Percentiles rank a stretch among this genome's conserved stretches.
Evolutionary conservation across 2,888 invertebrate genomes (phyloP).

Genomic region (Drosophila siamana): DNA sequence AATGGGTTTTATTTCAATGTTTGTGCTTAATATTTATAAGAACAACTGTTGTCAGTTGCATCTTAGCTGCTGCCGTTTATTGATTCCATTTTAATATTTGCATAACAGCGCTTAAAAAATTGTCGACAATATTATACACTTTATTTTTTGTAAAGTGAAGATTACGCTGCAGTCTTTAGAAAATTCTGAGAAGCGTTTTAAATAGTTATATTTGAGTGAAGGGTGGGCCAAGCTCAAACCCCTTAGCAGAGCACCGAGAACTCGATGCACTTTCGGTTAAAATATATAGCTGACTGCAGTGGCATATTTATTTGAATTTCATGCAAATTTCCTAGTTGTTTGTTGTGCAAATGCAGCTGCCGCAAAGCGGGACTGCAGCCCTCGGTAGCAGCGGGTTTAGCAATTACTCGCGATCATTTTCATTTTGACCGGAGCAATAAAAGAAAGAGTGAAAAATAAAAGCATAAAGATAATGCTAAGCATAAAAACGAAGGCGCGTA

Average conservation of each 20-base stretch:
- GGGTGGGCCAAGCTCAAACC: slow-evolving; percentile 21
- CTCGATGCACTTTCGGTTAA: slow-evolving; percentile 42
- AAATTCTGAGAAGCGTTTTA: no score
- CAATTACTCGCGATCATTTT: slow-evolving; percentile 51
- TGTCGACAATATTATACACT: no score
- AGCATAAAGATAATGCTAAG: slow-evolving; percentile 24
- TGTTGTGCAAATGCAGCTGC: slow-evolving; percentile 52
- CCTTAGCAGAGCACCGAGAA: slow-evolving; percentile 30
- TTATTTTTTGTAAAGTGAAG: no score
- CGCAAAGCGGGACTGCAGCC: slow-evolving; percentile 32
- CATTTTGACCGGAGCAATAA: slow-evolving; percentile 39
- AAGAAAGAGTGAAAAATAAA: slow-evolving; percentile 4
- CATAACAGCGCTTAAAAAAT: no score
- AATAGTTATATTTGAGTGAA: no score
- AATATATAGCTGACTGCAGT: slow-evolving; percentile 60
- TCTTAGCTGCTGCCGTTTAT: no score
- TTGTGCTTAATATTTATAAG: not conserved
- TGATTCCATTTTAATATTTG: no score
- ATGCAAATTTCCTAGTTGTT: slow-evolving; percentile 79
- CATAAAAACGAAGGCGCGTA: slow-evolving; percentile 50
- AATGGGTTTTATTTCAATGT: not conserved
- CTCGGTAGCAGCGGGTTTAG: slow-evolving; percentile 20
- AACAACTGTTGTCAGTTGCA: not conserved
- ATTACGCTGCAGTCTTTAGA: no score
- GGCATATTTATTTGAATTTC: slow-evolving; percentile 85